These are phyloP conservation scores for Xiphophorus hellerii DNA, from an alignment of 2,113 vertebrate species.

Conservation along the genomic window DNA sequence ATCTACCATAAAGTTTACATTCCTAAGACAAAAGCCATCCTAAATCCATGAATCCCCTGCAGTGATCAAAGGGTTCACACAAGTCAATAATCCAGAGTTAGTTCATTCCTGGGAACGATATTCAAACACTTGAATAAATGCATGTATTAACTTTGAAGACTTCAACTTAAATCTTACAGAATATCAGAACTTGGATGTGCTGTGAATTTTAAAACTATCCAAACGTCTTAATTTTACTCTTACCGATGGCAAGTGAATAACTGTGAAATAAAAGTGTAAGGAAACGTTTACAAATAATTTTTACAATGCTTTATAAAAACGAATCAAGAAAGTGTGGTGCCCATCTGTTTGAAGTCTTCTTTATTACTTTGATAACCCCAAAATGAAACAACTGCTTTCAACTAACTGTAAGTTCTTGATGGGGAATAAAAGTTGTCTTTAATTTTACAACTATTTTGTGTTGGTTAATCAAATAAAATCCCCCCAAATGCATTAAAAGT, in stretches of 20 bases:
- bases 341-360: background rate
- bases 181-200: too few species aligned
- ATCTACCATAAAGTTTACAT: conserved; percentile 46
- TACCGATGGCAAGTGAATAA: too few species aligned
- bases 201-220: too few species aligned
- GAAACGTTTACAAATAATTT: background rate
- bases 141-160: background rate
- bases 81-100: conserved; percentile 62
- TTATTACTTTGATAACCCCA: background rate
- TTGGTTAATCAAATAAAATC: background rate
- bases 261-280: too few species aligned
- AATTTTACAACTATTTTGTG: background rate
- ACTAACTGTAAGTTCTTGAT: too few species aligned
- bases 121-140: conserved; percentile 2
- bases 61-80: conserved; percentile 42
- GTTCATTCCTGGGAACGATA: conserved; percentile 25
- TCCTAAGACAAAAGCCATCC: conserved; percentile 56
- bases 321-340: too few species aligned
- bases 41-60: conserved; percentile 58
- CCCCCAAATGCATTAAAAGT: too few species aligned
- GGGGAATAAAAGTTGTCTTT: background rate
- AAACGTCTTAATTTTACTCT: too few species aligned
- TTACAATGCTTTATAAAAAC: too few species aligned
- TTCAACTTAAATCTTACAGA: too few species aligned
- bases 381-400: too few species aligned